Base-by-base conservation (phyloP, 2,888 invertebrate genomes). In the Campoplex nolae region DNA sequence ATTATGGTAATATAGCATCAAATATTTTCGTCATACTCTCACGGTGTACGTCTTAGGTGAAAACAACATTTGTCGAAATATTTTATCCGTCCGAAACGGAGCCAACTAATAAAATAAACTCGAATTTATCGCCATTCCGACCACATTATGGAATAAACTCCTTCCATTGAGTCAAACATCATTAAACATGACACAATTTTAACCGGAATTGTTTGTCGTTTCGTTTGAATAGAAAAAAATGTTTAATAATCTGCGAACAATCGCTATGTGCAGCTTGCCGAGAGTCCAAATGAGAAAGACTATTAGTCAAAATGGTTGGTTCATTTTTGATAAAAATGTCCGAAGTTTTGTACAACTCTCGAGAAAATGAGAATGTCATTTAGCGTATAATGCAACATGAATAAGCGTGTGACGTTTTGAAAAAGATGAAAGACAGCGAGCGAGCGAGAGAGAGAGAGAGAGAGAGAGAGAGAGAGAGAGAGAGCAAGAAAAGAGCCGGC, bases 311-410 rank as follows among this genome's bases (percentile, higher is more conserved):
- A 45, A 45, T 11, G 45, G 13, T 51, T 7, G 18, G 7, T 18
- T 4, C 51, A 18, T 51, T 51, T 51, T 51, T 6, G 18, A 51
- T 18, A n/a, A 51, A 51, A 18, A 51, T n/a, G 18, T 51, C 18
- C n/a, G 18, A 1, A 4, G 7, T 23, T 51, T 51, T 7, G 51
- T n/a, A n/a, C 16, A 8, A 32, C 23, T 13, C 32, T 13, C 32
- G 16, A 35, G 48, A 70, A 45, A 70, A 54, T 58, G 74, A 67
- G 65, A 74, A 65, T 54, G 56, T 77, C 62, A 58, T 76, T 35
- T 28, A 54, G 13, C 23, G 56, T 11, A 58, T 70, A 80, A 84
- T 84, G 75, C 80, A 80, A 56, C 48, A 76, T 23, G 68, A 70
- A 68, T 16, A 76, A 71, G 23, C 54, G 65, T 76, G 65, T 70